Conservation (phyloP, 2,797 vertebrate species). For the Sebastes taczanowskii region DNA sequence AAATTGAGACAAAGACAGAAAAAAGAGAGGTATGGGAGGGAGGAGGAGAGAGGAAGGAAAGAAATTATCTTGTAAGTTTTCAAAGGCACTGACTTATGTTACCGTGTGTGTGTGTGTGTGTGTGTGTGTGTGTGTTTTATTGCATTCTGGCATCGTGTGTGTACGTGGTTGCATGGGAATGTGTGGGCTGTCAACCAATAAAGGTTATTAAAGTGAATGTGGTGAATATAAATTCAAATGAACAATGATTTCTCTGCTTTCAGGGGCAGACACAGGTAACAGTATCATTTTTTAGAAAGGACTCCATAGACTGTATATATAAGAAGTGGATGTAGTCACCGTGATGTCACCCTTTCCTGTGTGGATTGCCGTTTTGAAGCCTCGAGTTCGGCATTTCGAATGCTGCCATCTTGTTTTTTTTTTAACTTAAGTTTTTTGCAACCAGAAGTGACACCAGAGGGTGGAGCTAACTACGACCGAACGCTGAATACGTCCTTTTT, state of each 20-base stretch:
- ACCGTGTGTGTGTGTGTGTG: neutral
- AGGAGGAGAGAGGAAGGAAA: neutral
- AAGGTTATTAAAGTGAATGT: neutral
- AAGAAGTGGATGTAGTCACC: too few species aligned
- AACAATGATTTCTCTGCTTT: neutral
- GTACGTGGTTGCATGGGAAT: neutral
- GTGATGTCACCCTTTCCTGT: too few species aligned
- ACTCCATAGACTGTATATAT: too few species aligned
- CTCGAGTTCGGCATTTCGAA: too few species aligned
- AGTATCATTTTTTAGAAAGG: neutral
- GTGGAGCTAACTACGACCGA: too few species aligned
- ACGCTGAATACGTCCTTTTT: too few species aligned
- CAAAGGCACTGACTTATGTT: slow-evolving; percentile 16
- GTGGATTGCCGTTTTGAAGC: neutral
- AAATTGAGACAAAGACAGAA: slow-evolving; percentile 35
- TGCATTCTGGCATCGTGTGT: neutral
- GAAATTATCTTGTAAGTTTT: slow-evolving; percentile 25
- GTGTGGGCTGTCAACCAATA: slow-evolving; percentile 3
- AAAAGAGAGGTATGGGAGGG: neutral
- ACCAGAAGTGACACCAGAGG: too few species aligned
- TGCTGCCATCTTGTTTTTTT: too few species aligned
- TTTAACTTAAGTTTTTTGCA: too few species aligned
- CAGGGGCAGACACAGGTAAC: neutral
- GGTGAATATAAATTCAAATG: neutral
- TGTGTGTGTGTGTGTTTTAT: slow-evolving; percentile 1